These are phyloP conservation scores for Dryadula phaetusa DNA, from an alignment of 2,888 invertebrate genomes.

Conservation along the genomic window DNA sequence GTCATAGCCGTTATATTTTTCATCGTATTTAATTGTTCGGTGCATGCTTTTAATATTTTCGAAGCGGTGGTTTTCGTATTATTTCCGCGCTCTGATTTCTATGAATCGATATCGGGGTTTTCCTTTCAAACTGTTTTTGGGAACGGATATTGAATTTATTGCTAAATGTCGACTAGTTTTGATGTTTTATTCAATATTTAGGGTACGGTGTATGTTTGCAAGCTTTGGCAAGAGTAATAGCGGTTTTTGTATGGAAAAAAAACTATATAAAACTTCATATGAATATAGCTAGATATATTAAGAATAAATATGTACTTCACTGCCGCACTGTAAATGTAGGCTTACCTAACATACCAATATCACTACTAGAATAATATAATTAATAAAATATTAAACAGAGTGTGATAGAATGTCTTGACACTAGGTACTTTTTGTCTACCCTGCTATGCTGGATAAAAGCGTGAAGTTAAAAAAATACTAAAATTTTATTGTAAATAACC, in stretches of 20 bases:
- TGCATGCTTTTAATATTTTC: conserved; percentile 44
- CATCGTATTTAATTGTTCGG: conserved; percentile 28
- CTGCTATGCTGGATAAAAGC: no score
- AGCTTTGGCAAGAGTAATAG: conserved; percentile 11
- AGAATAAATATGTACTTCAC: no score
- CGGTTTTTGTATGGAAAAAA: neutral
- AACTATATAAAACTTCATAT: neutral
- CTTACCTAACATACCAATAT: no score
- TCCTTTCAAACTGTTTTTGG: conserved; percentile 38
- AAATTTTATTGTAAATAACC: no score
- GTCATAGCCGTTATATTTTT: conserved; percentile 18
- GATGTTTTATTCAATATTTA: conserved; percentile 17
- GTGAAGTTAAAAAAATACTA: no score
- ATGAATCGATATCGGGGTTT: conserved; percentile 43
- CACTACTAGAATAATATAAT: no score
- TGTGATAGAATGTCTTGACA: no score
- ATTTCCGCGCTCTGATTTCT: conserved; percentile 46
- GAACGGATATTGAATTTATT: conserved; percentile 42
- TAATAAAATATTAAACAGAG: no score
- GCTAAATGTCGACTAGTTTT: conserved; percentile 35
- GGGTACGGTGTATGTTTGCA: neutral
- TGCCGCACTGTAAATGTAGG: no score
- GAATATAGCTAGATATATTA: no score
- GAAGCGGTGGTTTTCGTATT: conserved; percentile 44
- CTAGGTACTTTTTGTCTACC: no score